phyloP scores from a whole-genome alignment of 2,888 invertebrate genomes.

The Venustoraphidia nigricollis region DNA sequence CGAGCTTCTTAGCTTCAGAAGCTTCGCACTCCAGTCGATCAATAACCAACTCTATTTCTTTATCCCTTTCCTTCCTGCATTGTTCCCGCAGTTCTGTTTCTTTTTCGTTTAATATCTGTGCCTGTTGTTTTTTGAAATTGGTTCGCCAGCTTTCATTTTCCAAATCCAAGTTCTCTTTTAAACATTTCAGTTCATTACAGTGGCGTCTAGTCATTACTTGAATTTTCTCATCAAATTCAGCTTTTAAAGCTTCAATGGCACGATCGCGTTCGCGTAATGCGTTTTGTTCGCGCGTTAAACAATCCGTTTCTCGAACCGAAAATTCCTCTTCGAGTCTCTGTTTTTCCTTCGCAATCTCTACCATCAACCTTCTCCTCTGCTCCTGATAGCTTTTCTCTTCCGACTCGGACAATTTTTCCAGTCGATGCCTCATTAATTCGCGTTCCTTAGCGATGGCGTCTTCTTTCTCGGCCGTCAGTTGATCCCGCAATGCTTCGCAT shows the following conservation, averaged over 20 bases:
- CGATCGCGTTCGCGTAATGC: conserved; percentile 29
- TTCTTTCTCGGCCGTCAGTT: conserved; percentile 45
- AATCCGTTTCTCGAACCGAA: conserved; percentile 26
- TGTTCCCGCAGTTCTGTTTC: conserved; percentile 53
- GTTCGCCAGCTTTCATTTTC: conserved; percentile 49
- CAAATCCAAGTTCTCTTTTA: conserved; percentile 41
- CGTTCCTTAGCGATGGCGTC: conserved; percentile 43
- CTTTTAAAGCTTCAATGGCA: conserved; percentile 29
- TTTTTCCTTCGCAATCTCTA: conserved; percentile 30
- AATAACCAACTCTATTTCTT: conserved; percentile 60
- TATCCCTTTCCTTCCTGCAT: conserved; percentile 57
- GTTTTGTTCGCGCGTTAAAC: conserved; percentile 30
- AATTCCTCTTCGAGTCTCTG: conserved; percentile 28
- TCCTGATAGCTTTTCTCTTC: conserved; percentile 39
- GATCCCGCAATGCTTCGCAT: conserved; percentile 40
- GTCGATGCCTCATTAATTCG: conserved; percentile 39
- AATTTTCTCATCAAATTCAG: conserved; percentile 34
- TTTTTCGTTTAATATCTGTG: conserved; percentile 41
- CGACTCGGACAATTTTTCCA: conserved; percentile 36
- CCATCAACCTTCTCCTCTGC: conserved; percentile 31
- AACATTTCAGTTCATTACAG: conserved; percentile 32
- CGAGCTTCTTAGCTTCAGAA: conserved; percentile 36
- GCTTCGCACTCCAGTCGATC: conserved; percentile 53
- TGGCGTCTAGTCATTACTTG: conserved; percentile 30
- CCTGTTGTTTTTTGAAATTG: conserved; percentile 45